Conservation (phyloP, 2,888 invertebrate genomes). For the Ichneumoninae sp. region DNA sequence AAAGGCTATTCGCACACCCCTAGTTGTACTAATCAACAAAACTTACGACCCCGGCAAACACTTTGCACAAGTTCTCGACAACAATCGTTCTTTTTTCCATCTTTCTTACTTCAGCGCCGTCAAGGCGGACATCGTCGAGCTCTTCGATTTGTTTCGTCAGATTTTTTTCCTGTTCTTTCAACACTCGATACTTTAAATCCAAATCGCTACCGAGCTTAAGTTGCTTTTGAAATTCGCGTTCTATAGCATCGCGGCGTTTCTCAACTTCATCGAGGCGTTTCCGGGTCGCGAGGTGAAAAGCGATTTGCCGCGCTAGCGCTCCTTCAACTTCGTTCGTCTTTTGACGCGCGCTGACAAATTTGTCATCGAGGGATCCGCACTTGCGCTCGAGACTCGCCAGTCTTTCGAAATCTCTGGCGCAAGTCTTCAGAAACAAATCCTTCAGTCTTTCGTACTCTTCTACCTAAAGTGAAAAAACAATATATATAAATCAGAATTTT, state of each 20-base stretch:
- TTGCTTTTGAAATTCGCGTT: constrained; percentile 93
- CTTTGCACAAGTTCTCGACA: constrained; percentile 95
- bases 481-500: constrained; percentile 71
- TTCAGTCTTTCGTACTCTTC: constrained; percentile 96
- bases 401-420: constrained; percentile 94
- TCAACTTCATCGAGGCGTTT: constrained; percentile 94
- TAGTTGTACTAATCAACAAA: background rate
- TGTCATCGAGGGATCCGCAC: constrained; percentile 96
- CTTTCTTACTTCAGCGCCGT: constrained; percentile 96
- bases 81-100: constrained; percentile 96
- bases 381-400: constrained; percentile 96
- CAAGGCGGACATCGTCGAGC: constrained; percentile 95
- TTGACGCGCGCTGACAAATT: constrained; percentile 93
- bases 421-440: constrained; percentile 94
- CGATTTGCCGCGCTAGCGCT: constrained; percentile 93
- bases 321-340: constrained; percentile 93
- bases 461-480: constrained; percentile 83
- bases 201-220: constrained; percentile 90
- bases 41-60: constrained; percentile 94
- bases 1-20: no score
- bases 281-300: constrained; percentile 90
- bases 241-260: constrained; percentile 94
- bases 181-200: constrained; percentile 90
- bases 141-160: constrained; percentile 92
- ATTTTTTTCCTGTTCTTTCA: constrained; percentile 90